Evolutionary conservation across 2,888 invertebrate genomes (phyloP).

Genomic region (Scaeva pyrastri): DNA sequence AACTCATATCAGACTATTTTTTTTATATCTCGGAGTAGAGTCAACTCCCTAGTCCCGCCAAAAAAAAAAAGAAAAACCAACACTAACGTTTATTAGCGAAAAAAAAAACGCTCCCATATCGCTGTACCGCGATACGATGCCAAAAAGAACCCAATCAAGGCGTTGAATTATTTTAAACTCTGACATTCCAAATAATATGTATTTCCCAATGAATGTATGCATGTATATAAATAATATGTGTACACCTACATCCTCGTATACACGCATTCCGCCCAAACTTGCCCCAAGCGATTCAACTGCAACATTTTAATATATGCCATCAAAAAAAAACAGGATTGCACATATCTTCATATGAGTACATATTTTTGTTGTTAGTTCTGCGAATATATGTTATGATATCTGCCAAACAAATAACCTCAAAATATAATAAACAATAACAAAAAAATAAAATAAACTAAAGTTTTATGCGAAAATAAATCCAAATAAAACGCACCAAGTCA

Average conservation of each 20-base stretch:
- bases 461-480: slow-evolving; percentile 55
- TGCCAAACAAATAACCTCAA: slow-evolving; percentile 40
- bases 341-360: background rate
- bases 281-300: slow-evolving; percentile 45
- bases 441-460: slow-evolving; percentile 36
- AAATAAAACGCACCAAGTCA: slow-evolving; percentile 60
- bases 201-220: slow-evolving; percentile 17
- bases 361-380: slow-evolving; percentile 24
- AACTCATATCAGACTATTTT: no score
- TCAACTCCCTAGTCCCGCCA: no score
- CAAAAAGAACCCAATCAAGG: slow-evolving; percentile 45
- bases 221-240: background rate
- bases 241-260: background rate
- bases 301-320: slow-evolving; percentile 49
- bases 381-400: background rate
- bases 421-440: slow-evolving; percentile 45
- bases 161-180: slow-evolving; percentile 50
- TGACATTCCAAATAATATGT: slow-evolving; percentile 63
- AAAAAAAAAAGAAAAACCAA: background rate
- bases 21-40: no score
- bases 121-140: background rate
- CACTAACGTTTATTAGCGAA: slow-evolving; percentile 9
- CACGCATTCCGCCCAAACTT: slow-evolving; percentile 34
- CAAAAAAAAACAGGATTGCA: slow-evolving; percentile 28
- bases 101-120: slow-evolving; percentile 1